phyloP scores from a whole-genome alignment of 2,888 invertebrate species.

The Oscheius sp. region DNA sequence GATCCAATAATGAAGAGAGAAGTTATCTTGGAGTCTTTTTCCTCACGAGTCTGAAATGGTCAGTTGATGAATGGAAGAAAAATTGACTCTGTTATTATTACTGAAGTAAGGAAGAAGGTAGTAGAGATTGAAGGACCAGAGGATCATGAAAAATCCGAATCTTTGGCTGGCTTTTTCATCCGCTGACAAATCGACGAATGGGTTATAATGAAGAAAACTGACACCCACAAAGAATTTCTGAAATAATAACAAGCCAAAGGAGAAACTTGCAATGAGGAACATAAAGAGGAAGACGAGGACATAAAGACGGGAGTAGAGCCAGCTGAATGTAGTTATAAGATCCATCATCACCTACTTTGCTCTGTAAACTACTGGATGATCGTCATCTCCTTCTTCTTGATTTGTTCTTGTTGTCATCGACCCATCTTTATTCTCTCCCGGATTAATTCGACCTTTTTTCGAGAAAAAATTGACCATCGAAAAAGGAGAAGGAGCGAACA shows the following conservation, averaged over 20 bases:
- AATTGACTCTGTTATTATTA: background rate
- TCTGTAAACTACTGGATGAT: background rate
- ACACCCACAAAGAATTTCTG: background rate
- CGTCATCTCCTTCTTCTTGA: background rate
- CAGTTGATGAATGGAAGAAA: background rate
- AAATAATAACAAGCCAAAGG: background rate
- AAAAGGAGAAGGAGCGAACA: background rate
- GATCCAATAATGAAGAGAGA: background rate
- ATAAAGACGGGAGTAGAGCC: slow-evolving; percentile 5
- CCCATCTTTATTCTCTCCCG: background rate
- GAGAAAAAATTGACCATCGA: background rate
- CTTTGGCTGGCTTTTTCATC: background rate
- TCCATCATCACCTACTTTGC: background rate
- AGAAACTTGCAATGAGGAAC: background rate
- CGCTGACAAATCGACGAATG: background rate
- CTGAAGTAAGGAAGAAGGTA: slow-evolving; percentile 2
- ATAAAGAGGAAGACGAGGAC: background rate
- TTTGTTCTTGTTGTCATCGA: background rate
- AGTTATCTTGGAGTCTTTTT: background rate
- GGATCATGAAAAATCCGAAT: background rate
- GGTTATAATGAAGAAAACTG: background rate
- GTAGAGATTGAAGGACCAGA: slow-evolving; percentile 5
- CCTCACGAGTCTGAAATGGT: background rate
- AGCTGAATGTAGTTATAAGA: background rate
- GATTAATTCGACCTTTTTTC: background rate